Percentiles rank a stretch among this genome's conserved stretches.
phyloP scores from a whole-genome alignment of 2,888 invertebrate genomes.

The Onthophagus sagittarius region DNA sequence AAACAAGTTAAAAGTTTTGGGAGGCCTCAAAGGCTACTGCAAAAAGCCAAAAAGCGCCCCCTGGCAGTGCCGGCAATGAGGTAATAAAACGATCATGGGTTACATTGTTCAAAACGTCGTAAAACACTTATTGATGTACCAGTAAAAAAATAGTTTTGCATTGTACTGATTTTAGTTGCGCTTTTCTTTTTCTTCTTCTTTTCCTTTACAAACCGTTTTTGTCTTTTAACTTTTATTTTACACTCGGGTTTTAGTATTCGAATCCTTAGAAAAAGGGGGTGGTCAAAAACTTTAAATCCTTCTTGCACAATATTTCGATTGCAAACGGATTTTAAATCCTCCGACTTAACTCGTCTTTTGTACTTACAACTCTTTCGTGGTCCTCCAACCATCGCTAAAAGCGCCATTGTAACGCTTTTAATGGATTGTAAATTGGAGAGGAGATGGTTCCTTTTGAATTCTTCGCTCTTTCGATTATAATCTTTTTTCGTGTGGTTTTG shows the following conservation, averaged over 20 bases:
- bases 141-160: background rate
- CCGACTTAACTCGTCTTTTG: background rate
- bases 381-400: background rate
- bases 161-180: background rate
- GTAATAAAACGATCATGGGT: background rate
- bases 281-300: background rate
- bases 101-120: background rate
- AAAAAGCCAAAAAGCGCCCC: background rate
- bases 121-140: background rate
- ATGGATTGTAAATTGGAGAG: background rate
- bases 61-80: background rate
- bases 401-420: background rate
- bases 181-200: background rate
- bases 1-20: background rate
- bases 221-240: background rate
- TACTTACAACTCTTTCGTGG: background rate
- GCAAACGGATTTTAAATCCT: background rate
- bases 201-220: background rate
- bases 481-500: background rate
- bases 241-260: background rate
- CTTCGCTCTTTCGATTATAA: background rate
- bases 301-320: background rate
- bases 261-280: background rate
- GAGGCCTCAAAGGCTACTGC: background rate
- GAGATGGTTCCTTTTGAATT: background rate